A percentile compares a stretch with the other conserved stretches of the same genome.
phyloP scores from a whole-genome alignment of 1,140 invertebrate species.

The Dendrolimus kikuchii region DNA sequence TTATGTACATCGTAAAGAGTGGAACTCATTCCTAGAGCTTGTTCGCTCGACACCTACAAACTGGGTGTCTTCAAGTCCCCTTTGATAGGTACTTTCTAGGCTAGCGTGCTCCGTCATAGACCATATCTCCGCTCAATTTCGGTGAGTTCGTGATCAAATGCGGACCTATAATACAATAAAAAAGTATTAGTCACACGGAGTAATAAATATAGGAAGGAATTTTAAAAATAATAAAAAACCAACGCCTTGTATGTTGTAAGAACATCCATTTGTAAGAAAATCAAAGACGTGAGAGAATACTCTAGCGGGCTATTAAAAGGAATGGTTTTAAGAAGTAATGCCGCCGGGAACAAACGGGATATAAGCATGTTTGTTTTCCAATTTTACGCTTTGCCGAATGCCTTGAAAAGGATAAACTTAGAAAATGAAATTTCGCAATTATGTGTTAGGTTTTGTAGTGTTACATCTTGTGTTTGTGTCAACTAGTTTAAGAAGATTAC shows the following conservation, averaged over 20 bases:
- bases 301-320: constrained; percentile 13
- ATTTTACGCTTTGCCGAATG: constrained; percentile 46
- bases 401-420: constrained; percentile 39
- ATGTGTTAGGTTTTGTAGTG: not conserved
- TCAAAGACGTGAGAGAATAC: constrained; percentile 17
- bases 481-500: constrained; percentile 1
- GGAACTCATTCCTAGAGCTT: too few relatives aligned
- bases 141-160: too few relatives aligned
- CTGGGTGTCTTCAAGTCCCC: too few relatives aligned
- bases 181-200: too few relatives aligned
- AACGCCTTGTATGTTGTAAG: not conserved
- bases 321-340: constrained; percentile 40
- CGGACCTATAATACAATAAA: too few relatives aligned
- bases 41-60: too few relatives aligned
- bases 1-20: too few relatives aligned
- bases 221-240: not conserved
- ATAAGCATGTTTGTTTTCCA: constrained; percentile 47
- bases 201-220: not conserved
- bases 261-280: constrained; percentile 8
- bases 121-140: too few relatives aligned
- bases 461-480: not conserved
- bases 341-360: constrained; percentile 30
- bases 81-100: too few relatives aligned
- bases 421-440: constrained; percentile 40
- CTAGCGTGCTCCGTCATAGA: too few relatives aligned